Conservation (phyloP, 1,140 invertebrate species). For the Brachionus manjavacas region DNA sequence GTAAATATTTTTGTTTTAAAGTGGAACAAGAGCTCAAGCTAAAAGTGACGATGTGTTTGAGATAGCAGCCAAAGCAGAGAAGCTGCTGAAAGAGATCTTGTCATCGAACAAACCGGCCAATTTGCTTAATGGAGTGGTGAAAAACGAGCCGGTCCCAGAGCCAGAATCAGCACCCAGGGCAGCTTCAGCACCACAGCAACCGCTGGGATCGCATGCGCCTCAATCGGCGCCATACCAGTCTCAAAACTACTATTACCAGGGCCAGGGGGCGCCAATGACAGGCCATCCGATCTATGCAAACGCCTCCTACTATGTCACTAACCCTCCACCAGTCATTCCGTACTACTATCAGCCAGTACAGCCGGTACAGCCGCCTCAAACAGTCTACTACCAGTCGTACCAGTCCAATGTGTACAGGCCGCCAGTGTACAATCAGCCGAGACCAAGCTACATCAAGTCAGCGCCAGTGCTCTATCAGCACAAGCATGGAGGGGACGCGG, state of each 20-base stretch:
- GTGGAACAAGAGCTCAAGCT: neutral
- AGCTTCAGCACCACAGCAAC: neutral
- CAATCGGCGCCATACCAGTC: neutral
- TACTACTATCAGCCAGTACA: neutral
- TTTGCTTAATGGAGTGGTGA: neutral
- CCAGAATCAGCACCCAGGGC: neutral
- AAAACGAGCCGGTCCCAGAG: constrained; percentile 16
- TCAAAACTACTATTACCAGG: neutral
- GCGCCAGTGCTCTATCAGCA: neutral
- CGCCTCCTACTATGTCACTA: neutral
- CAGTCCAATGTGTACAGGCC: neutral
- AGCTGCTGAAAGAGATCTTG: constrained; percentile 22
- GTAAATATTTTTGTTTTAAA: neutral
- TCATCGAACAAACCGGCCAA: neutral
- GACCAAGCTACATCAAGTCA: neutral
- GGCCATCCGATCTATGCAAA: neutral
- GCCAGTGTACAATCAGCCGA: neutral
- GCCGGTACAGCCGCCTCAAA: neutral
- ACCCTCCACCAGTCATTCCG: constrained; percentile 11
- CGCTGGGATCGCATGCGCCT: neutral
- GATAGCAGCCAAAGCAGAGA: constrained; percentile 38
- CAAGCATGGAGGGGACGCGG: neutral
- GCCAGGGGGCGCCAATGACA: neutral
- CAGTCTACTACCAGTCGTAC: constrained; percentile 13
- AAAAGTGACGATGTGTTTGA: constrained; percentile 9